These are phyloP conservation scores for Apotomis betuletana DNA, from an alignment of 2,888 invertebrate species.

Conservation along the genomic window DNA sequence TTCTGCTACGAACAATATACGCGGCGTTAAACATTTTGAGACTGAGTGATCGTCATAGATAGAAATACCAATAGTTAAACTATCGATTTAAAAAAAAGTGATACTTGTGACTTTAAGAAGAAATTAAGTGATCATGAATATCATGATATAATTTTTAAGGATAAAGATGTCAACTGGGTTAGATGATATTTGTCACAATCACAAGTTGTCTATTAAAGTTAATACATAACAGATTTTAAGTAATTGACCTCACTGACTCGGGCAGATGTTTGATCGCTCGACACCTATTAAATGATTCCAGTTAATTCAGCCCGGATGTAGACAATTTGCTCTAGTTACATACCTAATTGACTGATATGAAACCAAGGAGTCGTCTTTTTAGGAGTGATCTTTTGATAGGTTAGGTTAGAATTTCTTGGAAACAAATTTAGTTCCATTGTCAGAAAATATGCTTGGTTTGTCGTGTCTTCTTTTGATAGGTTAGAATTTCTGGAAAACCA, in stretches of 20 bases:
- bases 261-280: conserved; percentile 75
- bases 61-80: no score
- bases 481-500: conserved; percentile 6
- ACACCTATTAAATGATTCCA: conserved; percentile 73
- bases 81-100: no score
- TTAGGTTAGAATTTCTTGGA: conserved; percentile 19
- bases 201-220: conserved; percentile 43
- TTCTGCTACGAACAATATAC: background rate
- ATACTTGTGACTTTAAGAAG: no score
- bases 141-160: background rate
- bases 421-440: conserved; percentile 12
- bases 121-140: no score
- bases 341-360: conserved; percentile 38
- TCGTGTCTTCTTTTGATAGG: background rate
- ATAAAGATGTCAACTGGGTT: background rate
- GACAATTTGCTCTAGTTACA: conserved; percentile 75
- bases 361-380: conserved; percentile 34
- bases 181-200: conserved; percentile 10
- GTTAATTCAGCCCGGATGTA: conserved; percentile 76
- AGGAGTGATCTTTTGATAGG: conserved; percentile 11
- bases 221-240: conserved; percentile 58
- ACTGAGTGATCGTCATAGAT: no score
- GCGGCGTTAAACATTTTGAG: background rate
- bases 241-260: conserved; percentile 64
- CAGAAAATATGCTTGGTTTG: conserved; percentile 7